Evolutionary conservation across 2,797 vertebrate species (phyloP).

Genomic region (Pseudotriccus pelzelni): DNA sequence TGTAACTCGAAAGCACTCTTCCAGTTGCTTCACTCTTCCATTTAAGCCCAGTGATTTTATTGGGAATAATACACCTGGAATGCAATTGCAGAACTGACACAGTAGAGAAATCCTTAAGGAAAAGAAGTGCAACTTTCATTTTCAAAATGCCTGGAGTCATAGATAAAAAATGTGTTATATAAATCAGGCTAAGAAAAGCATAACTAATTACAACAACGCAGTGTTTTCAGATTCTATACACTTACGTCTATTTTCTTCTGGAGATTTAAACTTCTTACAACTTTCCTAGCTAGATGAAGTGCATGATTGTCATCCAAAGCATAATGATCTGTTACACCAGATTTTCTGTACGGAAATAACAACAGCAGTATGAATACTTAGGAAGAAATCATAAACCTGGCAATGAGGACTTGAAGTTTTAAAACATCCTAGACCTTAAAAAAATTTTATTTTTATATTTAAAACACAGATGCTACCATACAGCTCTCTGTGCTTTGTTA

Average conservation of each 20-base stretch:
- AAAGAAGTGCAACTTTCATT: background rate
- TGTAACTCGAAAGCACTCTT: background rate
- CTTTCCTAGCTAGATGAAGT: conserved; percentile 91
- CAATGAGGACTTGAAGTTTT: background rate
- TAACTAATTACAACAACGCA: background rate
- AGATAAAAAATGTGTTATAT: background rate
- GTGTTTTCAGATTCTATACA: background rate
- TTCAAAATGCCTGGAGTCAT: background rate
- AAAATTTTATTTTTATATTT: background rate
- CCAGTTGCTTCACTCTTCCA: background rate
- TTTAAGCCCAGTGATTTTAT: background rate
- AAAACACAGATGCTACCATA: background rate
- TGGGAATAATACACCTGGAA: background rate
- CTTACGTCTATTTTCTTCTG: conserved; percentile 91
- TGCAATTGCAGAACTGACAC: background rate
- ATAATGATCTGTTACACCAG: conserved; percentile 94
- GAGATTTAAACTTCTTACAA: conserved; percentile 91
- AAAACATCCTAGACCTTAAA: background rate
- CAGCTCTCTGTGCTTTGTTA: background rate
- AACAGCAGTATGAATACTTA: background rate
- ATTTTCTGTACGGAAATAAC: conserved; percentile 80
- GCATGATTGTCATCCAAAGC: conserved; percentile 94
- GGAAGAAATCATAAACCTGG: background rate
- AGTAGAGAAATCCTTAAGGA: background rate
- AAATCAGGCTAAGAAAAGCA: background rate